Base-by-base conservation (phyloP, 2,888 invertebrate species). In the Slavum lentiscoides region DNA sequence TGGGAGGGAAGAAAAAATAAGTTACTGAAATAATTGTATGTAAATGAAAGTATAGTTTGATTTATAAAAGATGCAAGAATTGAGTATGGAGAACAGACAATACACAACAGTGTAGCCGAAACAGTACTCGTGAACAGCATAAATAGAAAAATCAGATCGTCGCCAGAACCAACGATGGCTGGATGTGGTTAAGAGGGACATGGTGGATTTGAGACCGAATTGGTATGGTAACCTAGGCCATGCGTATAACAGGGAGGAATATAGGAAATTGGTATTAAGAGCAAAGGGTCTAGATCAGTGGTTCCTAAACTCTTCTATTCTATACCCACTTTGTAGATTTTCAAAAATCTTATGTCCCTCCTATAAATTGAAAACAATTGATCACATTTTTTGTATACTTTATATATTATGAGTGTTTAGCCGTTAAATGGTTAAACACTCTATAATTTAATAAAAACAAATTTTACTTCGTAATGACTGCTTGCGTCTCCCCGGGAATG, bases 1-100 rank as follows among this genome's bases (percentile, higher is more conserved):
- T 69, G 69, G 69, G 23, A 69, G 55, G 55, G 55, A 69, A 55
- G 69, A 53, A 30, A 23, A 69, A 69, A 69, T 17, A 15, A 69
- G 19, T 30, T 55, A 17, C 6, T 69, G 30, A 13, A 49, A 69
- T 30, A 69, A 69, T 55, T 69, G 8, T 69, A 55, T 19, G 55
- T 55, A 69, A 69, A 69, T 17, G 55, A 17, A 69, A 69, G 15
- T 69, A 55, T 55, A 69, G 69, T 53, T 23, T 55, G 30, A 55
- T 55, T 69, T 55, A 17, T 55, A 23, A 69, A 55, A 69, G 55
- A 55, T 23, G 9, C 23, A 55, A 69, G 69, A 30, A 69, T 21
- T 30, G 55, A 55, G 17, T 55, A 30, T 69, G 55, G 55, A 15
- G 30, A 55, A 17, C 55, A 55, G 17, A 69, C 30, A 69, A 55